Base-by-base conservation (phyloP, 1,140 invertebrate genomes). In the Diorhabda carinulata region DNA sequence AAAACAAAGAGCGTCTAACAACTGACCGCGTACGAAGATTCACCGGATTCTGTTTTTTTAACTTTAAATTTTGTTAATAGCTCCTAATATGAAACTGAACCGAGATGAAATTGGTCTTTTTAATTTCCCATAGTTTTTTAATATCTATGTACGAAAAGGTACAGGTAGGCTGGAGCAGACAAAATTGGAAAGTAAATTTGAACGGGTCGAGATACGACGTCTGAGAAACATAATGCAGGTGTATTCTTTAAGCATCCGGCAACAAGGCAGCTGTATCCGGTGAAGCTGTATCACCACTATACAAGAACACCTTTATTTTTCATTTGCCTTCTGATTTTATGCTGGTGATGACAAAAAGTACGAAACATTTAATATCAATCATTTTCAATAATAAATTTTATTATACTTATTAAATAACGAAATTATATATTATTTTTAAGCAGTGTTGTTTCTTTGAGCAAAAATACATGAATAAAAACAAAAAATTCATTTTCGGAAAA, bases 261-360 rank as follows among this genome's bases (percentile, higher is more conserved):
- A 76, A 70, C 72, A 70, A 68, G 67, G 74, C 79, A 80, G 79
- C 79, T 80, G 79, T 80, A 80, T 80, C 79, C 79, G 79, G 79
- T 78, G 73, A 71, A 72, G 72, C 72, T 73, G 72, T 70, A 60
- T 63, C 61, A 62, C 62, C 71, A 74, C 69, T 68, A 67, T 70
- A 25, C 25, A 64, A 77, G 74, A 78, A 77, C 78, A 77, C 77
- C 78, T 78, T 78, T 76, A 71, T 70, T 69, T 66, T 57, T 71
- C 62, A 52, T 52, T 70, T 56, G 61, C 57, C 67, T 67, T 71
- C 66, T 57, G 65, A 67, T 61, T 67, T 67, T 64, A 52, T 52
- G 47, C 47, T 52, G 47, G 47, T 52, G 47, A 52, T 52, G 47
- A 52, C 47, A 52, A 52, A 52, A 52, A n/a, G n/a, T 52, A n/a